Evolutionary conservation across 1,140 invertebrate species (phyloP), one percentile per base, ranked within the genome.

Genomic region (Drosophila carrolli): DNA sequence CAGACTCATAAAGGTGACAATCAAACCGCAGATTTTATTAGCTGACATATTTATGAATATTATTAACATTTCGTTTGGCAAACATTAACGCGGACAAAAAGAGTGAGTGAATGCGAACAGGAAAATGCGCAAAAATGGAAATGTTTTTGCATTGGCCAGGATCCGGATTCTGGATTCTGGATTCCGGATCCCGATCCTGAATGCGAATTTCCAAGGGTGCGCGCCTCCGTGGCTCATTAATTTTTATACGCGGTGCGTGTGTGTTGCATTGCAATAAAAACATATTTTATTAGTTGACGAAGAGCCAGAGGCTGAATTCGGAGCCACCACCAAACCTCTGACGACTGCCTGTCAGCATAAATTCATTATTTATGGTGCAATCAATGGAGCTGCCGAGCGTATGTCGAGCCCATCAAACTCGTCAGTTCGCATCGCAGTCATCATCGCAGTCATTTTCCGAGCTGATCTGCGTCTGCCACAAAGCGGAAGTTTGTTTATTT

Each of bases 291-390:
- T 90, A 86, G 86, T 90, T 85, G 68, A 61, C 78, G 65, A 86
- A 79, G 78, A 86, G 62, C 71, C 61, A 65, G 47, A 50, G 56
- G 37, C 19, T 41, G 35, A 37, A 35, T 14, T 58, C 62, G 51
- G 43, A 65, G 44, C 43, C 41, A 58, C 55, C 74, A 81, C 61
- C 81, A 81, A 62, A 29, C n/a, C 38, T 53, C 56, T 83, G 84
- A 88, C 84, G 82, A 90, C 81, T 86, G 82, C 71, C 85, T 91
- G 90, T 91, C 90, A 91, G 68, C 85, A 91, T 91, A 91, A 91
- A 91, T 91, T 91, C 82, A 75, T 91, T 90, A 91, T 91, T 91
- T 91, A 91, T 91, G 90, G 74, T 76, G 90, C 90, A 90, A 91
- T 91, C 85, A 92, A 92, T 92, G 90, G 84, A 68, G 65, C 65